Evolutionary conservation across 1,140 invertebrate species (phyloP), one percentile per base, ranked within the genome.

Genomic region (Piezodorus guildinii): DNA sequence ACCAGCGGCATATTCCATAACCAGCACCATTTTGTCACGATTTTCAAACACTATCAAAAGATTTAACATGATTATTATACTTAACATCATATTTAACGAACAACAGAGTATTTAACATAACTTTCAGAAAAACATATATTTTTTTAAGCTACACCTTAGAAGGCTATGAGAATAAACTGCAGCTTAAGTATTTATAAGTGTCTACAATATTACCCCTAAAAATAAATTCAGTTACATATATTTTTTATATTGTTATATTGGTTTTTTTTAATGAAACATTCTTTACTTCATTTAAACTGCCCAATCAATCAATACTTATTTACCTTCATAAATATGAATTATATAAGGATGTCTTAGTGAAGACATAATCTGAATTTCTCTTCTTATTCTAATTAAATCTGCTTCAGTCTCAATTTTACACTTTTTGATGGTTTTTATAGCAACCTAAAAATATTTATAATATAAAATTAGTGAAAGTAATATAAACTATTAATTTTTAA

Each of bases 311-410:
- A 2, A 19, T 60, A 39, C n/a, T 17, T 34, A 45, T 6, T 63
- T 68, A 96, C 94, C 94, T 91, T 98, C 95, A 77, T 95, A 94
- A 74, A 98, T 97, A 75, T 97, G 94, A 76, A 98, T 95, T 73
- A 99, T 98, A 74, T 98, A 95, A 8, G 94, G 95, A 83, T 99
- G 96, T 71, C 91, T 86, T 17, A 98, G 91, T 58, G 91, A 95
- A 62, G 93, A 94, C 95, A 98, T 98, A 71, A 99, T 98, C 76
- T 97, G 92, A 73, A 99, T 97, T 77, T 99, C 96, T 68, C 96
- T 79, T 68, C 94, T 79, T 74, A 99, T 97, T 71, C 95, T 82
- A 61, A 95, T 85, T 62, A 98, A 79, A 81, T 99, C 96, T 21
- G 94, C 92, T 72, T 98, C 94, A 44, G 91, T 95, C 76, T 96